Evolutionary conservation across 2,113 vertebrate genomes (phyloP).

Genomic region (Aphelocoma coerulescens): DNA sequence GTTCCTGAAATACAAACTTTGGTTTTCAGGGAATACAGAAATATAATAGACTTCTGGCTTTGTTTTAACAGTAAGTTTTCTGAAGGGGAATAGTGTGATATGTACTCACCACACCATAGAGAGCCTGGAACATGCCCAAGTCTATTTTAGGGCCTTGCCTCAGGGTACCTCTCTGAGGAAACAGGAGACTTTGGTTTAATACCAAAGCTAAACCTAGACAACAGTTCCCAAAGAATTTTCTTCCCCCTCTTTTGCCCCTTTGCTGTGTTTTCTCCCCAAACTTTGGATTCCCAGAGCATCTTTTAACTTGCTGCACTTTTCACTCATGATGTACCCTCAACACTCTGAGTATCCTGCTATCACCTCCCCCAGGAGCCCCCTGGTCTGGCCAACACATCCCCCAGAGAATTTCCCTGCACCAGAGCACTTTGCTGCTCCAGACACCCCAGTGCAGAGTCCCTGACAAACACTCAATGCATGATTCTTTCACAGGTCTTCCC

Average conservation of each 20-base stretch:
- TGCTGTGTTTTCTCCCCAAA: neutral
- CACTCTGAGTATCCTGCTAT: neutral
- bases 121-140: neutral
- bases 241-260: neutral
- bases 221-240: neutral
- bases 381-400: accelerated
- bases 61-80: neutral
- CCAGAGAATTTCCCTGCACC: neutral
- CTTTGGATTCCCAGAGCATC: neutral
- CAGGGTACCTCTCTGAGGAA: slow-evolving; percentile 5
- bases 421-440: neutral
- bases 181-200: slow-evolving; percentile 26
- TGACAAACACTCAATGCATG: neutral
- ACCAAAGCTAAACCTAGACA: slow-evolving; percentile 11
- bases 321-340: neutral
- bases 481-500: neutral
- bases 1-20: slow-evolving; percentile 22
- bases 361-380: accelerated
- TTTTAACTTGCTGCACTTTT: neutral
- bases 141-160: slow-evolving; percentile 23
- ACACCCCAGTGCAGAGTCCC: neutral
- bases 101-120: neutral
- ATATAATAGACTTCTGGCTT: slow-evolving; percentile 1
- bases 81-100: neutral
- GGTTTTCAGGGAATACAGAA: neutral